Evolutionary conservation across 2,113 vertebrate genomes (phyloP), one percentile per base, ranked within the genome.

Genomic region (Malurus melanocephalus): DNA sequence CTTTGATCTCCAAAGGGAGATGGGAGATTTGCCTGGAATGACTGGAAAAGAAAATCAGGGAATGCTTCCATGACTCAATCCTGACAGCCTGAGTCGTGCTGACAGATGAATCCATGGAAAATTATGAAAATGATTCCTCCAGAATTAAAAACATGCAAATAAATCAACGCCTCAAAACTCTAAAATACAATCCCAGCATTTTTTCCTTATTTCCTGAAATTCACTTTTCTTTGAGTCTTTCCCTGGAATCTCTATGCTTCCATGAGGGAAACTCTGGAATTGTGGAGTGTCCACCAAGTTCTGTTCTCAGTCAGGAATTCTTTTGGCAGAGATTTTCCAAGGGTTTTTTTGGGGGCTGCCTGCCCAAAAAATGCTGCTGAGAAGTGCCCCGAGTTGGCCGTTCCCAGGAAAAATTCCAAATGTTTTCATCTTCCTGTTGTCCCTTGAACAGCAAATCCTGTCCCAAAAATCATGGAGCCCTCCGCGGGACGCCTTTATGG

Each of bases 181-280:
- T 30, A 9, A 57, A 77, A 46, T 14, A 11, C 0, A 0, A 13
- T 24, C 61, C 18, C 1, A 2, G 9, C 1, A 0, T 0, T 8
- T 32, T 64, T 28, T 26, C 5, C 2, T 48, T 43, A 2, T 55
- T 64, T 76, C 48, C 46, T 45, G 33, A 52, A 75, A 75, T 87
- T 28, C 2, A 0, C 26, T 38, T 66, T 40, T 5, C 15, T 6
- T 13, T 3, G 10, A 23, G 69, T 59, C 33, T 81, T 68, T 48
- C 30, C 14, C 22, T 71, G 62, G 62, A 61, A 85, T 75, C 6
- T 75, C 27, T 32, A 1, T 1, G 3, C 20, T 48, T 79, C 62
- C 71, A 32, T 46, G 53, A 60, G 57, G 83, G 38, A 40, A 21
- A 30, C 40, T 55, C 52, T n/a, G 73, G 87, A 80, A n/a, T 18